Base-by-base conservation (phyloP, 1,140 invertebrate genomes). In the Reticulitermes speratus region DNA sequence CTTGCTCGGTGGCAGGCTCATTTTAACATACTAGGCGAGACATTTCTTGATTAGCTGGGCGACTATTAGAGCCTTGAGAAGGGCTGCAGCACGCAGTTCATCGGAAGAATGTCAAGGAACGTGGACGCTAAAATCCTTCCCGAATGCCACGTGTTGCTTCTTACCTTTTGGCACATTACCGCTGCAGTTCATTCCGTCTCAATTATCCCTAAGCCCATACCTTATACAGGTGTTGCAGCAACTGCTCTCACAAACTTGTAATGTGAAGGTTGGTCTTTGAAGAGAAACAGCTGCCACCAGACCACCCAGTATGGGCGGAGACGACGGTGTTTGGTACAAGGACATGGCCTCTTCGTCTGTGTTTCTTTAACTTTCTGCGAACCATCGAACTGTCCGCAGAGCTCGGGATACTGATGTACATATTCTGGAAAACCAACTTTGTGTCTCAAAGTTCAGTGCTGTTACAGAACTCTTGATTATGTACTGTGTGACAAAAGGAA, bases 251-350 rank as follows among this genome's bases (percentile, higher is more conserved):
- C n/a, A n/a, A 75, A 75, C n/a, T 25, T 75, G 59, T 75, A 75
- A n/a, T 75, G 25, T 75, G 65, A 75, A 75, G 7, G 65, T 75
- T 75, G 65, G 65, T 25, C 3, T 30, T 75, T 25, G 65, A n/a
- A 21, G 59, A 30, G 65, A 75, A 30, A 75, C 65, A 75, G 30
- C n/a, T 30, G 65, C 65, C 25, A 30, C n/a, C 25, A 30, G 65
- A 75, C 65, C 65, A 75, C 65, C n/a, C 65, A 75, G 14, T 75
- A 75, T 75, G n/a, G 65, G 25, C n/a, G 65, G 65, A 65, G 59
- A 65, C 59, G 14, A 65, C 59, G 65, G 25, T 75, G n/a, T 16
- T 38, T 75, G 25, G 25, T 75, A 75, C 65, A 75, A 75, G 65
- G 65, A 75, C 65, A 30, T 75, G 25, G 9, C n/a, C 65, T 2